Evolutionary conservation across 2,113 vertebrate species (phyloP).

Genomic region (Riparia riparia): DNA sequence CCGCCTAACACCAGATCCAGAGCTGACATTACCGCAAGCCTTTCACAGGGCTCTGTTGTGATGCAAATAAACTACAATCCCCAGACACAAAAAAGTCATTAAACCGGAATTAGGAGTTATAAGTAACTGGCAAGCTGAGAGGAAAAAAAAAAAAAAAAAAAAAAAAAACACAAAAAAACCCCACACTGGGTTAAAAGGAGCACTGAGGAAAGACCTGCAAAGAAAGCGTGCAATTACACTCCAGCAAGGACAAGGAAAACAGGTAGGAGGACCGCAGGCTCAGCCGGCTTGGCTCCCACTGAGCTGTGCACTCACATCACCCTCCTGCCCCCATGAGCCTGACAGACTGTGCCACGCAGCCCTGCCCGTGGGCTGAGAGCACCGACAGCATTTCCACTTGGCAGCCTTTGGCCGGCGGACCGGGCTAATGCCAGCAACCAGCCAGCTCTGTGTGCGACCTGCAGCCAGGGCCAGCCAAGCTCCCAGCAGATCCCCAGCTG

Average conservation of each 20-base stretch:
- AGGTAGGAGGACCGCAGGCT: not conserved
- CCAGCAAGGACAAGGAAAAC: not conserved
- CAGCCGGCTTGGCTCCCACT: not conserved
- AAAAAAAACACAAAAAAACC: too few relatives aligned
- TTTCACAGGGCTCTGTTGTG: not conserved
- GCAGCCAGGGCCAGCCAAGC: not conserved
- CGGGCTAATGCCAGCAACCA: not conserved
- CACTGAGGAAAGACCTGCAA: not conserved
- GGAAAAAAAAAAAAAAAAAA: too few relatives aligned
- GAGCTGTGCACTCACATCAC: accelerated
- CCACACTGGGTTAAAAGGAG: not conserved
- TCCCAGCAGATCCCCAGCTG: not conserved
- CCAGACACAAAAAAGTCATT: constrained; percentile 9
- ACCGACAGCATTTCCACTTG: accelerated
- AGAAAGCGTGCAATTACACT: not conserved
- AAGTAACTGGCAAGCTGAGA: not conserved
- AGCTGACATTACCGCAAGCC: not conserved
- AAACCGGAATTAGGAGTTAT: constrained; percentile 32
- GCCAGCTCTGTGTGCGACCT: not conserved
- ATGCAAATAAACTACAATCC: constrained; percentile 21
- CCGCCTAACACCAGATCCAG: not conserved
- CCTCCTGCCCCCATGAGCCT: accelerated
- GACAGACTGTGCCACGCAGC: accelerated
- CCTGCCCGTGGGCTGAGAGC: not conserved
- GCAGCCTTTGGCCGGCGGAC: accelerated